Conservation (phyloP, 2,888 invertebrate species). For the Idaea dimidiata region DNA sequence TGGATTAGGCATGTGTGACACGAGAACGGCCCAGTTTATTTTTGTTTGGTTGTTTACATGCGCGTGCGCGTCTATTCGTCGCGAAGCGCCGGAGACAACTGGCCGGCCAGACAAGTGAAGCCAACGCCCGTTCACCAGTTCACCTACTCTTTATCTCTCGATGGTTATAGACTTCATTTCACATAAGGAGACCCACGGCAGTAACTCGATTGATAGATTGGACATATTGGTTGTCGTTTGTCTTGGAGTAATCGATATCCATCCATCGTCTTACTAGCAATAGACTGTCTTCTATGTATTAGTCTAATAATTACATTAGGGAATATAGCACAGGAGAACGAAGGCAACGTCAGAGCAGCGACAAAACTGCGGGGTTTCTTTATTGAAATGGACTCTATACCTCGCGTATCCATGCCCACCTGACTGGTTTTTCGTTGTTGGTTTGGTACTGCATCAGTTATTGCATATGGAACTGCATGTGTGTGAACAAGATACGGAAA, state of each 20-base stretch:
- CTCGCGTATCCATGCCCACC: slow-evolving; percentile 54
- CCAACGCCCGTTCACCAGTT: slow-evolving; percentile 75
- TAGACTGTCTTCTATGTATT: not conserved
- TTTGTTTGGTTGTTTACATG: slow-evolving; percentile 37
- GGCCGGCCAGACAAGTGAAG: slow-evolving; percentile 52
- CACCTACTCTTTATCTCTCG: slow-evolving; percentile 72
- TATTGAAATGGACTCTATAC: slow-evolving; percentile 10
- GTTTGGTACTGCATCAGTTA: slow-evolving; percentile 45
- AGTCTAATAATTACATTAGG: no score
- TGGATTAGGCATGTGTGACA: slow-evolving; percentile 42
- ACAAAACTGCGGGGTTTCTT: not conserved
- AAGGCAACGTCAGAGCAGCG: not conserved
- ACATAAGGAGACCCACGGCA: not conserved
- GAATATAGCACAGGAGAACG: not conserved
- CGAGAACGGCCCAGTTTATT: slow-evolving; percentile 59
- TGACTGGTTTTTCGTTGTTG: slow-evolving; percentile 55
- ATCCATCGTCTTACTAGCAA: not conserved
- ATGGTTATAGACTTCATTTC: slow-evolving; percentile 47
- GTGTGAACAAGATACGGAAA: slow-evolving; percentile 33
- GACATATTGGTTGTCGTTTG: not conserved
- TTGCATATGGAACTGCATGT: slow-evolving; percentile 32
- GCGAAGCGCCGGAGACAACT: slow-evolving; percentile 68
- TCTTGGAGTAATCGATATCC: not conserved
- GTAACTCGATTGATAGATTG: not conserved
- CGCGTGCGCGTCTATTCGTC: slow-evolving; percentile 65